These are phyloP conservation scores for Eristalinus aeneus DNA, from an alignment of 2,888 invertebrate species.

Conservation along the genomic window DNA sequence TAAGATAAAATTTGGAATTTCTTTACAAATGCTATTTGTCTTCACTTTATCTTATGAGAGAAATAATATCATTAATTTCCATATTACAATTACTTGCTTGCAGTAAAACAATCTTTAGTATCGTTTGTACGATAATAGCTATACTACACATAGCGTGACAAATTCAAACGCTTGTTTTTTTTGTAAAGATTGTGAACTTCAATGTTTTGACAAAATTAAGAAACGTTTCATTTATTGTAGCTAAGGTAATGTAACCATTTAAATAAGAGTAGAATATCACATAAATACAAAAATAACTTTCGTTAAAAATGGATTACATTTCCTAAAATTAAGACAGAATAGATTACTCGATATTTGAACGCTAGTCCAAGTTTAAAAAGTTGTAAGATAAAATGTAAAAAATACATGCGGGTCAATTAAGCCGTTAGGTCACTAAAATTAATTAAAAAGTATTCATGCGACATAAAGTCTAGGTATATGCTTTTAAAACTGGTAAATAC, in stretches of 20 bases:
- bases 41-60: background rate
- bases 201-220: too few relatives aligned
- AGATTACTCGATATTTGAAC: too few relatives aligned
- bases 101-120: background rate
- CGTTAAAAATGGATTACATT: too few relatives aligned
- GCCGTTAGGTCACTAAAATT: conserved; percentile 73
- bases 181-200: conserved; percentile 22
- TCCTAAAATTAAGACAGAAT: too few relatives aligned
- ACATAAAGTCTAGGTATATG: conserved; percentile 60
- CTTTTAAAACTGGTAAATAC: conserved; percentile 58
- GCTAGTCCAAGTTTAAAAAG: conserved; percentile 26
- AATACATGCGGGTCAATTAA: conserved; percentile 64
- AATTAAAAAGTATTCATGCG: conserved; percentile 71
- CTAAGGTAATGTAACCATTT: too few relatives aligned
- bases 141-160: too few relatives aligned
- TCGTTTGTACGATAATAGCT: too few relatives aligned
- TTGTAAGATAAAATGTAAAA: conserved; percentile 18
- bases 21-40: conserved; percentile 22
- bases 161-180: conserved; percentile 41
- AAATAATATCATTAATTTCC: conserved; percentile 8
- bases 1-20: conserved; percentile 9
- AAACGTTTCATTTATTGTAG: conserved; percentile 59
- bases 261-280: too few relatives aligned
- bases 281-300: too few relatives aligned
- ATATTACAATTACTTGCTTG: background rate